Evolutionary conservation across 2,888 invertebrate genomes (phyloP).

Genomic region (Amaurobius ferox): DNA sequence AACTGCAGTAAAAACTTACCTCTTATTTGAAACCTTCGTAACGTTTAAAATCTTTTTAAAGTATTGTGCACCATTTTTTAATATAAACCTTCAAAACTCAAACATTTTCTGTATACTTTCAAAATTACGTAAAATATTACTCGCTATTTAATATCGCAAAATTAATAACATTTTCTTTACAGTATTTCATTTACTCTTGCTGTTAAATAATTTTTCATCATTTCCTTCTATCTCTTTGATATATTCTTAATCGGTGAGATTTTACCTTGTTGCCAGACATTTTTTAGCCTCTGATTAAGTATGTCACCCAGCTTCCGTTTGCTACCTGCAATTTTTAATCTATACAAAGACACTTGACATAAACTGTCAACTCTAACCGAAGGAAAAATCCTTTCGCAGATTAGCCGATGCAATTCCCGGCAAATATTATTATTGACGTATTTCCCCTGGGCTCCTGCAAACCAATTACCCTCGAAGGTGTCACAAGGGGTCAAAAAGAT

Average conservation of each 20-base stretch:
- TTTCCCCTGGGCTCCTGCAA: constrained; percentile 35
- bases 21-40: too few species aligned
- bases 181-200: neutral
- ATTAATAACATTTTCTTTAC: neutral
- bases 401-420: constrained; percentile 54
- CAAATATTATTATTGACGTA: constrained; percentile 59
- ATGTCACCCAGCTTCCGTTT: neutral
- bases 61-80: too few species aligned
- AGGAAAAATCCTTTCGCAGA: constrained; percentile 21
- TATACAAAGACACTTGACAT: constrained; percentile 20
- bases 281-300: constrained; percentile 3
- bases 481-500: constrained; percentile 37
- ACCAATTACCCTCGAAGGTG: constrained; percentile 57
- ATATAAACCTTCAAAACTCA: too few species aligned
- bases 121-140: neutral
- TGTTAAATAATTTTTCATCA: neutral
- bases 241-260: neutral
- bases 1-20: too few species aligned
- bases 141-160: neutral
- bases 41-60: too few species aligned
- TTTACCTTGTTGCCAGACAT: neutral
- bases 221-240: neutral
- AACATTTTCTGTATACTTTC: too few species aligned
- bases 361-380: constrained; percentile 12
- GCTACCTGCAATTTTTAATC: neutral